These are phyloP conservation scores for Ichneumoninae sp. DNA, from an alignment of 2,888 invertebrate genomes.

Conservation along the genomic window DNA sequence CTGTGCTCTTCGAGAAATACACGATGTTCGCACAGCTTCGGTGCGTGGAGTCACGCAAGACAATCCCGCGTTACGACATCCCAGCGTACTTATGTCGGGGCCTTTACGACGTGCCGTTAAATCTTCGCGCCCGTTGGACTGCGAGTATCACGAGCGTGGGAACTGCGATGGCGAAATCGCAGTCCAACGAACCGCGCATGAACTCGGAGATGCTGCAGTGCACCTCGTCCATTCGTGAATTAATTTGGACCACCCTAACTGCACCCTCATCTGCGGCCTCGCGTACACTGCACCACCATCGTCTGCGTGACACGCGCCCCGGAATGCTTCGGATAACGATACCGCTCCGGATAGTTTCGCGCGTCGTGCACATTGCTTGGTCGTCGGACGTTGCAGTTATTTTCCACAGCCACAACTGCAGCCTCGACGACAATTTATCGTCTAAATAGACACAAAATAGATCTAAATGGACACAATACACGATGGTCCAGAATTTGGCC, in stretches of 20 bases:
- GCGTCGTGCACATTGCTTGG: conserved; percentile 30
- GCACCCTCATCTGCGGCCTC: conserved; percentile 46
- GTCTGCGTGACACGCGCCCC: conserved; percentile 32
- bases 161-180: conserved; percentile 30
- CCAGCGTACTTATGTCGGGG: conserved; percentile 68
- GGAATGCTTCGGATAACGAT: conserved; percentile 43
- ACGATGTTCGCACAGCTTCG: neutral
- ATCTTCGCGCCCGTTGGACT: conserved; percentile 65
- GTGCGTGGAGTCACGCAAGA: conserved; percentile 45
- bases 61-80: conserved; percentile 71
- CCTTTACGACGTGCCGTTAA: conserved; percentile 74
- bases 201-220: conserved; percentile 34
- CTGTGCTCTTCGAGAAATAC: neutral
- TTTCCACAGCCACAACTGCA: neutral
- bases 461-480: neutral
- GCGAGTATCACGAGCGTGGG: conserved; percentile 16
- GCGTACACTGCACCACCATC: conserved; percentile 55
- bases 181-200: conserved; percentile 15
- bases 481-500: neutral
- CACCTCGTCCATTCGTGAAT: conserved; percentile 63
- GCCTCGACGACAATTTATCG: neutral
- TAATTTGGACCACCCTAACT: conserved; percentile 69
- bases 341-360: conserved; percentile 8
- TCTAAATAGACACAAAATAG: neutral
- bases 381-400: conserved; percentile 13